Percentiles rank a stretch among this genome's conserved stretches.
Conservation (phyloP, 2,888 invertebrate genomes). For the Mechanitis mazaeus region DNA sequence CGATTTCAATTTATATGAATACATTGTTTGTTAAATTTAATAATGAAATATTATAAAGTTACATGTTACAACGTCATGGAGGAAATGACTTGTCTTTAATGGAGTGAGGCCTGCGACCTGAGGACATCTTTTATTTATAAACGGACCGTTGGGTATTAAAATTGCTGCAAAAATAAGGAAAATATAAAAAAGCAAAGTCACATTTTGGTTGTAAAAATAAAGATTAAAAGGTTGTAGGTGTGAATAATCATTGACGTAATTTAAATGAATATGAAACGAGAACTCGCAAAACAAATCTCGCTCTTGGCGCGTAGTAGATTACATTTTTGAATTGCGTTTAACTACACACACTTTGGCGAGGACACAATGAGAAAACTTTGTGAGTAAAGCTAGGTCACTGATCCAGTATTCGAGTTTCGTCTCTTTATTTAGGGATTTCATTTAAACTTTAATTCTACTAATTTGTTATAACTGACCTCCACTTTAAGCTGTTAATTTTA, state of each 20-base stretch:
- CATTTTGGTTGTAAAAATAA: too few species aligned
- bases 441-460: conserved; percentile 2
- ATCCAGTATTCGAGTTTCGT: neutral
- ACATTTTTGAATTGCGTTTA: conserved; percentile 8
- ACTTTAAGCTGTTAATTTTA: neutral
- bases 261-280: neutral
- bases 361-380: conserved; percentile 9
- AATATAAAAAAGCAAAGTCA: too few species aligned
- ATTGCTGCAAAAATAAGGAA: too few species aligned
- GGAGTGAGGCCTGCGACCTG: too few species aligned
- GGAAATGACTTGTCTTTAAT: too few species aligned
- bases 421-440: conserved; percentile 5
- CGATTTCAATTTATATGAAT: too few species aligned
- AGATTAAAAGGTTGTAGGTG: too few species aligned
- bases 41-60: too few species aligned
- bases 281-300: conserved; percentile 4
- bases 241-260: neutral
- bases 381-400: conserved; percentile 2
- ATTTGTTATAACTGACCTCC: neutral
- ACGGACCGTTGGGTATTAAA: too few species aligned
- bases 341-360: conserved; percentile 5
- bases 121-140: too few species aligned
- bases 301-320: neutral
- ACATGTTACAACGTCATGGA: too few species aligned
- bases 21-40: too few species aligned